phyloP scores from a whole-genome alignment of 2,888 invertebrate genomes.

The Mycalesis mineus region DNA sequence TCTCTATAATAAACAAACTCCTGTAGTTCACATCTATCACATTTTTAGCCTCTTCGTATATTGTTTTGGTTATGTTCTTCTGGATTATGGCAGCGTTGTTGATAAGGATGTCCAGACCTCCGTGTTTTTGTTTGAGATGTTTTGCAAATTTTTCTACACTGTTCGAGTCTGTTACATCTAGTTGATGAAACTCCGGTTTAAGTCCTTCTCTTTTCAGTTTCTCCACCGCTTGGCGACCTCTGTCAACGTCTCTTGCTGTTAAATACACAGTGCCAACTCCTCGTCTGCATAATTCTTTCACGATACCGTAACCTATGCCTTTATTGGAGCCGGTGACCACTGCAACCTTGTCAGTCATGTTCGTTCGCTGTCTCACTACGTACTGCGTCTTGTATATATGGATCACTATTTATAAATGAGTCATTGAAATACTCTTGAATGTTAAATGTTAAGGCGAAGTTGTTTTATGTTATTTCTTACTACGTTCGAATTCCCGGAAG shows the following conservation, averaged over 20 bases:
- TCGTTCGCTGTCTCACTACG: conserved; percentile 6
- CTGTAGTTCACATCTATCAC: conserved; percentile 38
- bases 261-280: conserved; percentile 81
- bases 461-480: neutral
- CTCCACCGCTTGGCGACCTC: conserved; percentile 75
- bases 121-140: conserved; percentile 35
- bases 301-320: conserved; percentile 81
- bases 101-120: conserved; percentile 39
- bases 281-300: conserved; percentile 77
- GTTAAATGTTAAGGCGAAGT: conserved; percentile 9
- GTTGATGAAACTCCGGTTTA: conserved; percentile 45
- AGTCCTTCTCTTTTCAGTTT: conserved; percentile 68
- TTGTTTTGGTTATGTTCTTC: conserved; percentile 26
- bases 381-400: conserved; percentile 4
- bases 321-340: conserved; percentile 82
- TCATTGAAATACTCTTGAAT: neutral
- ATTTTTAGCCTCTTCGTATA: conserved; percentile 36
- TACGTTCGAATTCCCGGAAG: neutral
- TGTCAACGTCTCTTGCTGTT: conserved; percentile 75
- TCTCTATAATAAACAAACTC: conserved; percentile 34
- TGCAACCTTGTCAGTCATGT: conserved; percentile 42
- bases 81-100: conserved; percentile 40
- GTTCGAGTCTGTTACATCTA: conserved; percentile 35
- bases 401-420: conserved; percentile 9
- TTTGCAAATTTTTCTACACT: conserved; percentile 37